Base-by-base conservation (phyloP, 2,113 vertebrate genomes). In the Leptodactylus fuscus region DNA sequence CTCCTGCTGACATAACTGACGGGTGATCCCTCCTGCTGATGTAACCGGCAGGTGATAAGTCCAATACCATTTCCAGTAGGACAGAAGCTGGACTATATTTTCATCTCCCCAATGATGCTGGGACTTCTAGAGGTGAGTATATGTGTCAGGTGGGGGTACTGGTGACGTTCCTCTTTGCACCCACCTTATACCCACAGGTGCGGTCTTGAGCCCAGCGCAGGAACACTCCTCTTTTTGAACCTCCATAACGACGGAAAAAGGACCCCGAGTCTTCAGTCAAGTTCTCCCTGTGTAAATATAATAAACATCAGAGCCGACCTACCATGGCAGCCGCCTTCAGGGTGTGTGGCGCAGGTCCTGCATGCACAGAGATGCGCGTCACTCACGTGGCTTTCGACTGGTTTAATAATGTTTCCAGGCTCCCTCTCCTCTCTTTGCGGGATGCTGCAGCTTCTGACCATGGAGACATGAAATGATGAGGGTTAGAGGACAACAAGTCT, bases 121-220 rank as follows among this genome's bases (percentile, higher is more conserved):
- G n/a, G n/a, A n/a, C n/a, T n/a, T n/a, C n/a, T n/a, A n/a, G n/a
- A n/a, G n/a, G n/a, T n/a, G n/a, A n/a, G n/a, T n/a, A n/a, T n/a
- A n/a, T n/a, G n/a, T n/a, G n/a, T n/a, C n/a, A n/a, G n/a, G 41
- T 5, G 9, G 41, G 9, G 9, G 41, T 6, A 9, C 41, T 41
- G 41, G 5, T 0, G 18, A 49, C 41, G 34, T 77, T 49, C 38
- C 34, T 55, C 77, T 15, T 34, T 38, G 1, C 7, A 24, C 36
- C 36, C 76, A 96, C 95, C 94, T 94, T 90, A 90, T 96, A 95
- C 79, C 95, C 94, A 16, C 92, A 92, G 10, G 94, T 95, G 82
- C 92, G 90, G 85, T 89, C 93, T 88, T 96, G 95, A 88, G 94
- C 94, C 95, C 95, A 96, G 85, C 93, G 93, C 60, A 96, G 92